Evolutionary conservation across 2,888 invertebrate species (phyloP).

Genomic region (Acleris emargana): DNA sequence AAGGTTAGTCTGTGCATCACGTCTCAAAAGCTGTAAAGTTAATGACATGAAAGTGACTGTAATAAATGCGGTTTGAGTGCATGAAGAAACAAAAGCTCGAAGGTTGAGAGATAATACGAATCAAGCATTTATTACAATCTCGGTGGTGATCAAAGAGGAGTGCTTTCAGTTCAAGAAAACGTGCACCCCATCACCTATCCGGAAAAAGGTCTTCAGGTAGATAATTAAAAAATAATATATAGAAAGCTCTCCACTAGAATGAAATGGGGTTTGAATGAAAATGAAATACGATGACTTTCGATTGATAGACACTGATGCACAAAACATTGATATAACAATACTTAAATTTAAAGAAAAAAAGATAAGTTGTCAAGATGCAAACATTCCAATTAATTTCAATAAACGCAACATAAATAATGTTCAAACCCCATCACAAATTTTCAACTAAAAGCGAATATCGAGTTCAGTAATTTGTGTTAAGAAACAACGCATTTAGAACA

Average conservation of each 20-base stretch:
- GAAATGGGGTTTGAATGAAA: slow-evolving; percentile 83
- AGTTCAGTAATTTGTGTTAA: slow-evolving; percentile 45
- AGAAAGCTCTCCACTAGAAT: slow-evolving; percentile 78
- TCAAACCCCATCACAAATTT: slow-evolving; percentile 81
- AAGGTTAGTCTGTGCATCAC: slow-evolving; percentile 76
- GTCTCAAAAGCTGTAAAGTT: slow-evolving; percentile 74
- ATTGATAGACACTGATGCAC: slow-evolving; percentile 67
- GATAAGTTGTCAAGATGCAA: slow-evolving; percentile 84
- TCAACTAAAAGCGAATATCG: slow-evolving; percentile 62
- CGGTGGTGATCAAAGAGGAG: slow-evolving; percentile 66
- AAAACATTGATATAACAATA: slow-evolving; percentile 49
- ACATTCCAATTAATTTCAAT: slow-evolving; percentile 76
- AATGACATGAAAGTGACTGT: slow-evolving; percentile 74
- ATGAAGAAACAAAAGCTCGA: slow-evolving; percentile 35
- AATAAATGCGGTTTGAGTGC: slow-evolving; percentile 64
- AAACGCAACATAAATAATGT: slow-evolving; percentile 71
- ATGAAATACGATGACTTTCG: slow-evolving; percentile 59
- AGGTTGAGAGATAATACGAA: slow-evolving; percentile 29
- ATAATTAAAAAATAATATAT: slow-evolving; percentile 46
- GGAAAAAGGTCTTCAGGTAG: slow-evolving; percentile 36
- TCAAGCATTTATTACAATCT: slow-evolving; percentile 70
- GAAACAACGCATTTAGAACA: slow-evolving; percentile 38
- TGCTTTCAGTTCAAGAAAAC: slow-evolving; percentile 75
- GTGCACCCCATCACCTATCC: slow-evolving; percentile 80
- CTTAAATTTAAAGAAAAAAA: slow-evolving; percentile 66